Evolutionary conservation across 2,113 vertebrate species (phyloP), one percentile per base, ranked within the genome.

Genomic region (Petaurus breviceps): DNA sequence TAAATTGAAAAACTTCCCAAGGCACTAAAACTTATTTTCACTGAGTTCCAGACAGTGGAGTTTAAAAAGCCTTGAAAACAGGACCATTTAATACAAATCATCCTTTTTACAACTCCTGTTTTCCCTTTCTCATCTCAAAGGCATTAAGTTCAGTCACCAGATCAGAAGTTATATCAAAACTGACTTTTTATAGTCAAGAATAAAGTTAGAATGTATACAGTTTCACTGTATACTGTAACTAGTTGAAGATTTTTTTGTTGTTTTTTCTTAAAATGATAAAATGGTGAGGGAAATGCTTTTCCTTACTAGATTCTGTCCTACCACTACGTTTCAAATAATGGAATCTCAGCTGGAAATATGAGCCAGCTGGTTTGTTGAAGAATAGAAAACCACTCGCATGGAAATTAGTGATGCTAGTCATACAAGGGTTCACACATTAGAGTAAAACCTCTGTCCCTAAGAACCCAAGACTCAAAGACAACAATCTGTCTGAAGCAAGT

Each of bases 81-180:
- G 14, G 4, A 52, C 92, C 46, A 91, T 47, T 51, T 52, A 51
- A 55, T 31, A 92, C 46, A 91, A 92, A 95, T 55, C 50, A 96
- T 50, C 57, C 90, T 92, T 94, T 93, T 94, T 91, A 95, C 0
- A 19, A 97, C 90, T 52, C 47, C 50, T 61, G 1, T 53, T 95
- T 95, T 95, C 92, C 95, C 93, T 94, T 96, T 96, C 51, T 90
- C 51, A 50, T 90, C 4, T 90, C 93, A 96, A 49, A 94, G 90
- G 31, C 54, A 95, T 89, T 93, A 96, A 92, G 94, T 11, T 53
- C 91, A 97, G 47, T 92, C 92, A 89, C 52, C 57, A 96, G 92
- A 94, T 93, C 91, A 95, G 91, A 96, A 47, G 49, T 91, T 94
- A 95, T 16, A 96, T 91, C 94, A 95, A 97, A 52, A 94, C 89